These are phyloP conservation scores for Enteromius argenteus DNA, from an alignment of 2,797 vertebrate species.

Conservation along the genomic window DNA sequence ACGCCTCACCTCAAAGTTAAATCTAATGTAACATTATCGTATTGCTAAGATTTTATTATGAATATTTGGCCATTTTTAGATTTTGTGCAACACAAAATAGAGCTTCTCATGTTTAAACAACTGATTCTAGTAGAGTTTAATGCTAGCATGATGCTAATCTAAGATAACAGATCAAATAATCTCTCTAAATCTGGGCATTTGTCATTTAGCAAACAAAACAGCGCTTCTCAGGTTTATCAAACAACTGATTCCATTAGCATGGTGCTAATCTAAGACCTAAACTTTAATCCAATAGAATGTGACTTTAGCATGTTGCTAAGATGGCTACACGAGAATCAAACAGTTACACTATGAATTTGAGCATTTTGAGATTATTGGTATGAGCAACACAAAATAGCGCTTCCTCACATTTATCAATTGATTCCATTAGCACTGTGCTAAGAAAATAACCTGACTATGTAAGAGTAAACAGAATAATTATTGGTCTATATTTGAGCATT, in stretches of 20 bases:
- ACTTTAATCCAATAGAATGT: neutral
- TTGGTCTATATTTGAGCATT: neutral
- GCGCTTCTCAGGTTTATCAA: neutral
- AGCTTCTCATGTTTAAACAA: neutral
- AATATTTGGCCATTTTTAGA: neutral
- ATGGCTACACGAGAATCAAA: neutral
- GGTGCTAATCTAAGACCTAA: neutral
- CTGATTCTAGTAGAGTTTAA: neutral
- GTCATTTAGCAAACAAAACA: no score
- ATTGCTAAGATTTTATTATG: neutral
- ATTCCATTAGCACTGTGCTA: neutral
- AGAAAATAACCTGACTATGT: neutral
- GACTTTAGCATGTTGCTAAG: neutral
- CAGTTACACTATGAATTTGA: neutral
- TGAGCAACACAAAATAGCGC: neutral
- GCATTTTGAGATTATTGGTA: neutral
- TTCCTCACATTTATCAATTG: neutral
- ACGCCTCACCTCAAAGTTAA: neutral
- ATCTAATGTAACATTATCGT: neutral
- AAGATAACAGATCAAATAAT: neutral
- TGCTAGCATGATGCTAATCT: neutral
- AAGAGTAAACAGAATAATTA: neutral
- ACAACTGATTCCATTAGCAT: neutral
- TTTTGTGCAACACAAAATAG: neutral
- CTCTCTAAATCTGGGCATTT: neutral